A percentile compares a stretch with the other conserved stretches of the same genome.
These are phyloP conservation scores for Masnerella sp. DNA, from an alignment of 2,888 invertebrate genomes.

Conservation along the genomic window DNA sequence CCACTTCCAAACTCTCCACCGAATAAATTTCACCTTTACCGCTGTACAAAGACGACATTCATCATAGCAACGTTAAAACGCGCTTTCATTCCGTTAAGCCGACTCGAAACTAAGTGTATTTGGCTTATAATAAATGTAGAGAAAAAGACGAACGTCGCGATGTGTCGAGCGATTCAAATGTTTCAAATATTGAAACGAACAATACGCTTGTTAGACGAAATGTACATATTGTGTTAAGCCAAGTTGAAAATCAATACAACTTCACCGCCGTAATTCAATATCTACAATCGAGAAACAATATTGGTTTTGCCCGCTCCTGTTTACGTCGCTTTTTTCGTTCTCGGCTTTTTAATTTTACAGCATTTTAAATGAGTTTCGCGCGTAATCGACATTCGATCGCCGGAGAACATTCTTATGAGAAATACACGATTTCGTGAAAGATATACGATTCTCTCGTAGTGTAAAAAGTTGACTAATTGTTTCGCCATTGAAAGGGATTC, in stretches of 20 bases:
- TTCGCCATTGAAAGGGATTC: not conserved
- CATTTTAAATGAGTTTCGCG: slow-evolving; percentile 21
- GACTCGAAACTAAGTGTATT: slow-evolving; percentile 5
- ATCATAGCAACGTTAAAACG: not conserved
- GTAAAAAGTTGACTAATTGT: slow-evolving; percentile 7
- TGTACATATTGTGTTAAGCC: slow-evolving; percentile 52
- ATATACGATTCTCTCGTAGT: not conserved
- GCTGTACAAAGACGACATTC: not conserved
- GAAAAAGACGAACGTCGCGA: slow-evolving; percentile 20
- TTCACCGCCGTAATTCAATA: slow-evolving; percentile 44
- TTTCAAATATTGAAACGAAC: slow-evolving; percentile 50
- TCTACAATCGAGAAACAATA: slow-evolving; percentile 41
- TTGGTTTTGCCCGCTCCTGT: slow-evolving; percentile 26
- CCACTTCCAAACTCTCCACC: too few relatives aligned
- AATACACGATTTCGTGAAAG: not conserved
- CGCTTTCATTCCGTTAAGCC: slow-evolving; percentile 2
- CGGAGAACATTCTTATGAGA: not conserved
- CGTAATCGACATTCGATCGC: slow-evolving; percentile 30
- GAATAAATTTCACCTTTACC: too few relatives aligned
- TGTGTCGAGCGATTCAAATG: slow-evolving; percentile 34
- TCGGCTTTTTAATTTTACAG: slow-evolving; percentile 27
- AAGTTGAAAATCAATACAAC: slow-evolving; percentile 55
- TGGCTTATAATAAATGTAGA: slow-evolving; percentile 16
- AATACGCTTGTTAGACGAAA: slow-evolving; percentile 51
- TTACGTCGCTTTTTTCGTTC: slow-evolving; percentile 4